Evolutionary conservation across 2,888 invertebrate genomes (phyloP), one percentile per base, ranked within the genome.

Genomic region (Lepas anatifera): DNA sequence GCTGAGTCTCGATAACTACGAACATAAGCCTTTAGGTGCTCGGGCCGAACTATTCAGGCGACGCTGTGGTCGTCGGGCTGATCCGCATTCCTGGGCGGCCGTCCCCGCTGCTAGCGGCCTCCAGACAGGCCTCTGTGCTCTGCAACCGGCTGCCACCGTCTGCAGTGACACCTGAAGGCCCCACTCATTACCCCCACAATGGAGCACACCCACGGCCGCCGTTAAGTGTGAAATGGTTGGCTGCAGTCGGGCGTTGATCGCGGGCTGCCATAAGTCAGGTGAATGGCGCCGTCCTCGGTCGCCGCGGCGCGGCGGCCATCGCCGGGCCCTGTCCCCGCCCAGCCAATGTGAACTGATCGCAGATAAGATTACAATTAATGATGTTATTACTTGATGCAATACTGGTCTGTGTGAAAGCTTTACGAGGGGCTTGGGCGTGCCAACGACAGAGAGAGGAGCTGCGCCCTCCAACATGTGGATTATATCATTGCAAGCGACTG

Each of bases 321-420:
- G 6, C 48, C n/a, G n/a, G n/a, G 8, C 39, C 39, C 39, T 13
- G 39, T 13, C 48, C 16, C 48, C 48, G 58, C 58, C 58, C 29
- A 18, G 58, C 58, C 4, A 35, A 35, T 32, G 58, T 32, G 22
- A 35, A 32, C 22, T 18, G 13, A 32, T 16, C 8, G 22, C 58
- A 22, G 58, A 18, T 58, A 35, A 32, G 58, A 58, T 58, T 58
- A 35, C 58, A 58, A 58, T 22, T 58, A 35, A 58, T 58, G 58
- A 58, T 58, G 58, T 58, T 58, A 58, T 58, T 58, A 58, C 58
- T 58, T 35, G 35, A 35, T 32, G 25, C 35, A 18, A 18, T 18
- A 7, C 16, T 7, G 29, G 13, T 32, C 35, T 18, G 22, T 18
- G 58, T 58, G 58, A 58, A 22, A 25, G 18, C 32, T 58, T 58